Base-by-base conservation (phyloP, 1,140 invertebrate species). In the Drosophila pallidifrons region DNA sequence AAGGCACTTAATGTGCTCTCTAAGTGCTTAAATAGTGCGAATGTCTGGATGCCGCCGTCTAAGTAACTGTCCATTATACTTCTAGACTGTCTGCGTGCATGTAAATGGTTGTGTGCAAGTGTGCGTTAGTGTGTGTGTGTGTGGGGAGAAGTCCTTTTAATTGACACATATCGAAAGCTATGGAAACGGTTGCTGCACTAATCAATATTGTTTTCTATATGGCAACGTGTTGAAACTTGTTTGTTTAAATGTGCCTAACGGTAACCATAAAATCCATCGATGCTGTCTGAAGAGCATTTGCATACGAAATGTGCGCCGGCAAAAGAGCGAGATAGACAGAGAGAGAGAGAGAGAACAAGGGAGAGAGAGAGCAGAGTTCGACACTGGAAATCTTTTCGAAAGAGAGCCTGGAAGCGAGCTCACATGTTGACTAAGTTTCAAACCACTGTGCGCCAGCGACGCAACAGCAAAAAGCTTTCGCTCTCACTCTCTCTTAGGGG, bases 1-100 rank as follows among this genome's bases (percentile, higher is more conserved):
- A 61, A 75, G 64, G 68, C 76, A 77, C 72, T 82, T 73, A 86
- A 74, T 82, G 82, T 70, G 82, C 67, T 68, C 61, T 65, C 82
- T 73, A 71, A 82, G 82, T 76, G 79, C 78, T 81, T 78, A 75
- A 75, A 47, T 63, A 86, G 69, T 75, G 51, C 69, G 57, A 75
- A 45, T 70, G 64, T 77, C 82, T 64, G 65, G 20, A 43, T 71
- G 66, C 71, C 63, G 47, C 59, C 78, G n/a, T 74, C 65, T 20
- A 16, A 54, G 8, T 45, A 52, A 49, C 43, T 54, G 58, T 67
- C 46, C 30, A 16, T 43, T 45, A n/a, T 2, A 32, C 10, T 38
- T 15, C 13, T 5, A n/a, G n/a, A 20, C 16, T 38, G 35, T 20
- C 11, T 15, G n/a, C 5, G 13, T 38, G 13, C 15, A 4, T 5